phyloP scores from a whole-genome alignment of 2,113 vertebrate species.

The Galbula dea region DNA sequence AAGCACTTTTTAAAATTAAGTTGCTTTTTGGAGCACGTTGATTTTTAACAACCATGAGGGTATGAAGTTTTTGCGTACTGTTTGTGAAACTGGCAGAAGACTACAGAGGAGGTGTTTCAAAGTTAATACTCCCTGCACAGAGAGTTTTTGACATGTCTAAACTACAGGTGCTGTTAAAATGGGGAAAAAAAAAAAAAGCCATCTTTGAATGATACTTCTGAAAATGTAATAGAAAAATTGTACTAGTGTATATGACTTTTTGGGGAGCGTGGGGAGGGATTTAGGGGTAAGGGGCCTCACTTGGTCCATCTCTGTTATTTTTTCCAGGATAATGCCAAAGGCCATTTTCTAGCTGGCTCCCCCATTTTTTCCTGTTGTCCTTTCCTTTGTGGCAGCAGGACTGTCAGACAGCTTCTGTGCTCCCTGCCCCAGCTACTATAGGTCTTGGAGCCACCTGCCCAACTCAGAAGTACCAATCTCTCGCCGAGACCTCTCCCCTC shows the following conservation, averaged over 20 bases:
- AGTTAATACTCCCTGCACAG: constrained; percentile 30
- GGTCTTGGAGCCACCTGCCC: constrained; percentile 57
- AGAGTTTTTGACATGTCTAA: constrained; percentile 28
- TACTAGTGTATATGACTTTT: constrained; percentile 44
- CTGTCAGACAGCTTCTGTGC: constrained; percentile 60
- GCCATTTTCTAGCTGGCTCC: constrained; percentile 64
- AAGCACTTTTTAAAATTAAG: not conserved
- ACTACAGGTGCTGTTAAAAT: constrained; percentile 41
- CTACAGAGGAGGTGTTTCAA: constrained; percentile 30
- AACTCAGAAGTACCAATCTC: constrained; percentile 67
- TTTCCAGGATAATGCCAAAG: constrained; percentile 75
- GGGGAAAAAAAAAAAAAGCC: constrained; percentile 52
- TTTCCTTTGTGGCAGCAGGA: constrained; percentile 67
- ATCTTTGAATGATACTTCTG: constrained; percentile 20
- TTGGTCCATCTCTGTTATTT: constrained; percentile 72
- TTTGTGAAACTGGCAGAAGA: constrained; percentile 27
- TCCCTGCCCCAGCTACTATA: constrained; percentile 55
- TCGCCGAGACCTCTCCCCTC: constrained; percentile 64
- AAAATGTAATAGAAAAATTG: constrained; percentile 38
- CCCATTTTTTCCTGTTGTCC: constrained; percentile 53
- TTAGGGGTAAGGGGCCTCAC: constrained; percentile 47
- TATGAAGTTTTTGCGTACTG: not conserved
- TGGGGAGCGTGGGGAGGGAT: constrained; percentile 38
- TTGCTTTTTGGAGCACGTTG: constrained; percentile 33
- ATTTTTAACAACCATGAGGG: not conserved